These are phyloP conservation scores for Noctua fimbriata DNA, from an alignment of 2,888 invertebrate genomes.

Conservation along the genomic window DNA sequence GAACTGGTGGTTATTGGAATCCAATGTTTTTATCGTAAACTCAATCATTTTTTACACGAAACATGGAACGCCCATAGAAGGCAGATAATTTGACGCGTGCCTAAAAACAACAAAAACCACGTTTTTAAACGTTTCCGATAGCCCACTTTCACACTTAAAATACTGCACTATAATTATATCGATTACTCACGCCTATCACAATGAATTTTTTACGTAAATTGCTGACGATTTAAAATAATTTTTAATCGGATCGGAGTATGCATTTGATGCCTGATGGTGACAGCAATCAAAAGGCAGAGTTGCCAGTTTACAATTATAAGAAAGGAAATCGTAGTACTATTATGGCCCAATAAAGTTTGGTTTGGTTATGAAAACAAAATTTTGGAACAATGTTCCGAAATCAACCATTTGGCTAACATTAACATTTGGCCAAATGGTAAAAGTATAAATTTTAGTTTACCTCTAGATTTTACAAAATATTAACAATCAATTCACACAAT, in stretches of 20 bases:
- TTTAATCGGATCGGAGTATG: constrained; percentile 62
- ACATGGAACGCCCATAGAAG: constrained; percentile 70
- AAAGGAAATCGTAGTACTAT: constrained; percentile 2
- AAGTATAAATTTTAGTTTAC: too few relatives aligned
- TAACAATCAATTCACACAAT: not conserved
- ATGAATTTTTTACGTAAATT: constrained; percentile 66
- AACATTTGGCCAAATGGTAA: too few relatives aligned
- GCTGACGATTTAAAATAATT: constrained; percentile 63
- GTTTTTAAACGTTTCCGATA: constrained; percentile 44
- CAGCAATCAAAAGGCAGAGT: constrained; percentile 67
- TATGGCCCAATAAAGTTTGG: not conserved
- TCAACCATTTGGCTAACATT: not conserved
- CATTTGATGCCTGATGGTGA: constrained; percentile 69
- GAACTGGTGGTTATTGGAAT: constrained; percentile 96
- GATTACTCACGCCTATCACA: constrained; percentile 67
- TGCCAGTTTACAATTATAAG: constrained; percentile 47
- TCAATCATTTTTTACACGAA: constrained; percentile 92
- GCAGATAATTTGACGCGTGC: constrained; percentile 72
- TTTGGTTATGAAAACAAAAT: not conserved
- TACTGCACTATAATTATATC: constrained; percentile 35
- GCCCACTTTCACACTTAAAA: constrained; percentile 42
- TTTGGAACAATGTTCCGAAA: not conserved
- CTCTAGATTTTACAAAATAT: too few relatives aligned
- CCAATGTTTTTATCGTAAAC: constrained; percentile 96
- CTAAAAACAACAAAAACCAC: constrained; percentile 66